phyloP scores from a whole-genome alignment of 2,797 vertebrate species.

The Glossophaga mutica region DNA sequence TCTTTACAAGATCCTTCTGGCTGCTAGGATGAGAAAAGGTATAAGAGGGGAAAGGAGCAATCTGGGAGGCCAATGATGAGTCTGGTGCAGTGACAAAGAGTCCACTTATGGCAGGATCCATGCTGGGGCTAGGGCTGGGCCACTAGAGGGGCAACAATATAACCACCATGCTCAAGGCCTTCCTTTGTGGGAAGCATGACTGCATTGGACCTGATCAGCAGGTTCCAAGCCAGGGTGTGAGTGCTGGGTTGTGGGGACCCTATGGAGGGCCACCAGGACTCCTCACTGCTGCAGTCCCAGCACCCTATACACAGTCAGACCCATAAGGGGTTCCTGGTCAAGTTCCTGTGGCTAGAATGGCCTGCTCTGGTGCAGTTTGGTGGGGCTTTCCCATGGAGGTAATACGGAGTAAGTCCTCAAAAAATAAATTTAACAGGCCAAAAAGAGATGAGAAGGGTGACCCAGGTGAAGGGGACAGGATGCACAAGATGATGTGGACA shows the following conservation, averaged over 20 bases:
- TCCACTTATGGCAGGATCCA: not conserved
- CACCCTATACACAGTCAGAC: not conserved
- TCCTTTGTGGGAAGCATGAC: not conserved
- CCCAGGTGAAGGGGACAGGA: not conserved
- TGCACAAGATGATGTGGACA: fast-evolving
- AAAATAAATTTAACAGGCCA: not conserved
- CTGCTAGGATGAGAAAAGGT: not conserved
- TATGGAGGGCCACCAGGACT: not conserved
- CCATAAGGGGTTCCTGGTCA: not conserved
- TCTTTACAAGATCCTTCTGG: not conserved
- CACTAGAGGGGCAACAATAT: not conserved
- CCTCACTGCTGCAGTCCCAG: too few species aligned
- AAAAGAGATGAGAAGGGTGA: not conserved
- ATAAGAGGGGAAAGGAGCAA: not conserved
- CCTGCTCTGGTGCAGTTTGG: not conserved
- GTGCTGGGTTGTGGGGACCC: not conserved
- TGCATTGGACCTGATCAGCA: not conserved
- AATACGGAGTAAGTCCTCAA: not conserved
- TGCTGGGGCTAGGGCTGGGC: not conserved
- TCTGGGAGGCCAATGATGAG: not conserved
- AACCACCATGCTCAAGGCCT: not conserved
- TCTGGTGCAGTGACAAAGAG: too few species aligned
- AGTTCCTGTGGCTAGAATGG: not conserved
- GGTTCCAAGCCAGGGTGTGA: not conserved
- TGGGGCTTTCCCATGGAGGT: not conserved